A percentile compares a stretch with the other conserved stretches of the same genome.
Conservation (phyloP, 2,888 invertebrate species). For the Poecilobothrus nobilitatus region DNA sequence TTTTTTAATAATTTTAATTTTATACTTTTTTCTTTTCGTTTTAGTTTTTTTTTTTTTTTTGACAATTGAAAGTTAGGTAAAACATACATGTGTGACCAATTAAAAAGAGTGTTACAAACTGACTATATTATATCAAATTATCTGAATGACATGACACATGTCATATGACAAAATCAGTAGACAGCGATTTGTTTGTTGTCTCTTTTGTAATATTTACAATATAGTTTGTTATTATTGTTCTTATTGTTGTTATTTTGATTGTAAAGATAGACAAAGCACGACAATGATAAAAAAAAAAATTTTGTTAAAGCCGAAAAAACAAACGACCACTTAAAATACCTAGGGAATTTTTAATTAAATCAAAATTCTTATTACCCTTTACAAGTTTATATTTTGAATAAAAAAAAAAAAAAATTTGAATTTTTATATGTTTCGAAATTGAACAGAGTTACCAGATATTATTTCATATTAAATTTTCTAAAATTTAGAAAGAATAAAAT, state of each 20-base stretch:
- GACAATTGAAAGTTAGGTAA: neutral
- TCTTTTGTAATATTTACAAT: no score
- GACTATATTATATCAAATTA: conserved; percentile 1
- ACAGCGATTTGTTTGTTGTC: neutral
- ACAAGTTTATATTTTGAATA: no score
- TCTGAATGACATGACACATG: neutral
- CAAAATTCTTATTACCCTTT: neutral
- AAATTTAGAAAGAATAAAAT: no score
- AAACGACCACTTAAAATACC: neutral
- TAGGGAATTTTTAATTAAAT: conserved; percentile 2
- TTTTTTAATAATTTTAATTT: no score
- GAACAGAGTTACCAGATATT: no score
- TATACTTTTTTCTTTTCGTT: neutral
- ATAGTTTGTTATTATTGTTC: neutral
- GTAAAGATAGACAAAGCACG: neutral
- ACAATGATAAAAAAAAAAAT: neutral
- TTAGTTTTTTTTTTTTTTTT: no score
- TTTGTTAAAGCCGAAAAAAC: neutral
- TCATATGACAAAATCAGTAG: neutral
- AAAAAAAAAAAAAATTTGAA: no score
- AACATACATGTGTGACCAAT: neutral
- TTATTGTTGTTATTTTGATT: neutral
- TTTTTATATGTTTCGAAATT: no score
- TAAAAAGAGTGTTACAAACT: neutral
- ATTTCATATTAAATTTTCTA: no score